These are phyloP conservation scores for Microplitis deprimator DNA, from an alignment of 2,888 invertebrate genomes.

Conservation along the genomic window DNA sequence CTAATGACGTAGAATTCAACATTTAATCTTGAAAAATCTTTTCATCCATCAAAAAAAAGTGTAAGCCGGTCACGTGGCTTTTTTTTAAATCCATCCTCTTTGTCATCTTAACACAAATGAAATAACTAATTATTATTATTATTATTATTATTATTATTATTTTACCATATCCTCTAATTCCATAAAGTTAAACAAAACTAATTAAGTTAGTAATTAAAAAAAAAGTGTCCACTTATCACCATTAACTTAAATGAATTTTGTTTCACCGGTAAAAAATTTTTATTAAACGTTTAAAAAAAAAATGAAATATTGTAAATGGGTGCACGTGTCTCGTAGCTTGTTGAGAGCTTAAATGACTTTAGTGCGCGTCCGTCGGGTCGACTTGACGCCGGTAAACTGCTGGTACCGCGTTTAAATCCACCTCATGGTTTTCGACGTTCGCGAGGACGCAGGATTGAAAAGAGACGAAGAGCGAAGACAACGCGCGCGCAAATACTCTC, in stretches of 20 bases:
- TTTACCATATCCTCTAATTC: not conserved
- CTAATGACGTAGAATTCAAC: not conserved
- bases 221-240: too few relatives aligned
- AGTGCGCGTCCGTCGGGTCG: constrained; percentile 60
- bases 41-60: not conserved
- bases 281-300: not conserved
- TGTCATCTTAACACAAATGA: not conserved
- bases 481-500: constrained; percentile 42
- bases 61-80: constrained; percentile 8
- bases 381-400: constrained; percentile 67
- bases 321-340: constrained; percentile 12
- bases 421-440: constrained; percentile 46
- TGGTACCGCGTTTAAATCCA: constrained; percentile 64
- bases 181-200: not conserved
- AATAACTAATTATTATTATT: not conserved
- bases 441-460: constrained; percentile 28
- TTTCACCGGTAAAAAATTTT: not conserved
- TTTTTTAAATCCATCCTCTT: constrained; percentile 21
- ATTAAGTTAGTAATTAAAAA: not conserved
- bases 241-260: not conserved
- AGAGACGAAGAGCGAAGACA: constrained; percentile 35
- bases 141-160: not conserved
- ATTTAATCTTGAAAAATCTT: not conserved
- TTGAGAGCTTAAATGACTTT: constrained; percentile 17
- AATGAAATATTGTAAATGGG: not conserved